phyloP scores from a whole-genome alignment of 2,113 vertebrate species.

The Gorsachius goisagi region DNA sequence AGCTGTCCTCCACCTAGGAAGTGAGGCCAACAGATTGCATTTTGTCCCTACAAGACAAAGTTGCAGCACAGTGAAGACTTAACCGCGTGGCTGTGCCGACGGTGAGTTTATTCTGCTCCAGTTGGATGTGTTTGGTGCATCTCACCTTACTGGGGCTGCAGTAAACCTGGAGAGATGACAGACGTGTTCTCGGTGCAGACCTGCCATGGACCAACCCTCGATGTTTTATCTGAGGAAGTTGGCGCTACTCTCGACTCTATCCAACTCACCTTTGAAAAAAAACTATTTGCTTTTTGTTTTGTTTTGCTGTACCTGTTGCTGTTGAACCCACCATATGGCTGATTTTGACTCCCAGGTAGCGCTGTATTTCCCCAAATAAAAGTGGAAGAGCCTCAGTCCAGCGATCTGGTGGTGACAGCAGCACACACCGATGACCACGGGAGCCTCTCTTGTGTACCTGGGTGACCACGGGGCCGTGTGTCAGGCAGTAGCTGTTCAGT shows the following conservation, averaged over 20 bases:
- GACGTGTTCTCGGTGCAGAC: no score
- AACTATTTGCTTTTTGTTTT: neutral
- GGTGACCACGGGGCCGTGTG: neutral
- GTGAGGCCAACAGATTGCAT: neutral
- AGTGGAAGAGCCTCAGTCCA: neutral
- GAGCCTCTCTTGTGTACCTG: neutral
- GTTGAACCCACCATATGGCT: neutral
- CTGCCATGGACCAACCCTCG: neutral
- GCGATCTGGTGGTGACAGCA: neutral
- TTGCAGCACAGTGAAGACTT: neutral
- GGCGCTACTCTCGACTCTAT: neutral
- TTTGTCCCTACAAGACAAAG: neutral
- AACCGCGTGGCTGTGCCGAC: neutral
- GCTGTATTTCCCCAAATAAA: neutral
- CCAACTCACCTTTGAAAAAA: neutral
- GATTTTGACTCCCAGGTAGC: neutral
- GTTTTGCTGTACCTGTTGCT: neutral
- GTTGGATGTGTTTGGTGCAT: accelerated
- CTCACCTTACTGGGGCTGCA: neutral
- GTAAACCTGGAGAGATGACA: neutral
- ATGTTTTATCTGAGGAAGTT: neutral
- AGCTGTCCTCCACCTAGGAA: neutral
- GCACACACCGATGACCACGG: neutral
- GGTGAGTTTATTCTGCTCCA: neutral
- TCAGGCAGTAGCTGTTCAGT: neutral